phyloP scores from a whole-genome alignment of 64 coral and sea anemone genomes.

The Catalaphyllia jardinei region DNA sequence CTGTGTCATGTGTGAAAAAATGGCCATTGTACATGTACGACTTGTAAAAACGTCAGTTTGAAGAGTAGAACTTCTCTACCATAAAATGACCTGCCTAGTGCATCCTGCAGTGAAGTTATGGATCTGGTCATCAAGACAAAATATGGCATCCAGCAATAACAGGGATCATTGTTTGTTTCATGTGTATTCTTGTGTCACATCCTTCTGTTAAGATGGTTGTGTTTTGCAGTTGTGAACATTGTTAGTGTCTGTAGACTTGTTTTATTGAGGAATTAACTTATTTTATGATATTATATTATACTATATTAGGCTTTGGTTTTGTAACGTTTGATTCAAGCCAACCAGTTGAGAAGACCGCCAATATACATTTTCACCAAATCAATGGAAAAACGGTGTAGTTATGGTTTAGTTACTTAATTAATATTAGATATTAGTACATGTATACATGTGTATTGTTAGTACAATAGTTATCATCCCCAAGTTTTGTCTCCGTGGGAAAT shows the following conservation, averaged over 20 bases:
- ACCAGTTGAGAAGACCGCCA: conserved; percentile 51
- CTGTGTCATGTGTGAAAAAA: no score
- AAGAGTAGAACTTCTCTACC: no score
- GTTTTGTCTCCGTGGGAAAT: neutral
- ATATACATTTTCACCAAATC: conserved; percentile 66
- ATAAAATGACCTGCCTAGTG: no score
- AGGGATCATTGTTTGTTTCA: no score
- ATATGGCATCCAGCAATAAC: no score
- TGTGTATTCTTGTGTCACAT: neutral
- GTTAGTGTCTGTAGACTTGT: conserved; percentile 32
- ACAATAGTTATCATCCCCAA: neutral
- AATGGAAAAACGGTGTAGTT: conserved; percentile 72
- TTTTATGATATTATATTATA: conserved; percentile 55
- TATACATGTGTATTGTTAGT: neutral
- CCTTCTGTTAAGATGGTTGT: neutral
- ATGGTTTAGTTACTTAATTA: conserved; percentile 55
- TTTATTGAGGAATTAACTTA: conserved; percentile 48
- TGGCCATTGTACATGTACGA: no score
- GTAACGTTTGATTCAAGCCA: conserved; percentile 58
- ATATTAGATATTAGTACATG: neutral
- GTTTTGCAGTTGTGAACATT: neutral
- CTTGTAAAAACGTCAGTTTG: no score
- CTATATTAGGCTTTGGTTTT: conserved; percentile 63
- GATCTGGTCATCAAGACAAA: no score
- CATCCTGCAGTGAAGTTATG: no score